Conservation (phyloP, 2,888 invertebrate species). For the Leptopilina myrica region DNA sequence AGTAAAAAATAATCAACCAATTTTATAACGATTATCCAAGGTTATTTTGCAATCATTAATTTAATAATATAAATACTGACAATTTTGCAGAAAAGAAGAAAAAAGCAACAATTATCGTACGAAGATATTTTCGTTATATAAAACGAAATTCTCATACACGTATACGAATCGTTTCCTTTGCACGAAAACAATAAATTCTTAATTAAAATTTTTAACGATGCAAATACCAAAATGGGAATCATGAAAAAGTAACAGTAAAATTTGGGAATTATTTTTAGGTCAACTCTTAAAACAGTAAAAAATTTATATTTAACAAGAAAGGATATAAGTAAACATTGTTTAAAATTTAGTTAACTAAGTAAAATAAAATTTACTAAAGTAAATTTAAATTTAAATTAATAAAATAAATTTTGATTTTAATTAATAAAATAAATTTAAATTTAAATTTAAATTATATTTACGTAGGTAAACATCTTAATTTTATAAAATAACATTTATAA, state of each 20-base stretch:
- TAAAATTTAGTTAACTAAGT: too few relatives aligned
- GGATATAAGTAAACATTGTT: too few relatives aligned
- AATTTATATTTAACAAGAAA: too few relatives aligned
- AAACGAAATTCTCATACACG: constrained; percentile 11
- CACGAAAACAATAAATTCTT: not conserved
- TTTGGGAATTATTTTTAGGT: too few relatives aligned
- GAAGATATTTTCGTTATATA: constrained; percentile 14
- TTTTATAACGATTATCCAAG: not conserved
- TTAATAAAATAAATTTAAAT: not conserved
- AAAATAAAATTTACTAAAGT: too few relatives aligned
- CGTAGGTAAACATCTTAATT: not conserved
- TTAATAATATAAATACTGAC: constrained; percentile 3
- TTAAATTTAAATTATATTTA: not conserved
- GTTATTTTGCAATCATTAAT: constrained; percentile 16
- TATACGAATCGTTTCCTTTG: not conserved
- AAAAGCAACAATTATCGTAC: not conserved
- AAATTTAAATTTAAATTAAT: too few relatives aligned
- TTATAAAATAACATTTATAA: not conserved
- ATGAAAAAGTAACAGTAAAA: too few relatives aligned
- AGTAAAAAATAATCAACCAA: not conserved
- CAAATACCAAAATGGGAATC: too few relatives aligned
- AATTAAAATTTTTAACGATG: too few relatives aligned
- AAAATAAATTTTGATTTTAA: too few relatives aligned
- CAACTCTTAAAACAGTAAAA: too few relatives aligned
- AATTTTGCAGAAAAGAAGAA: constrained; percentile 3